phyloP scores from a whole-genome alignment of 2,113 vertebrate species.

The Pangasianodon hypophthalmus region DNA sequence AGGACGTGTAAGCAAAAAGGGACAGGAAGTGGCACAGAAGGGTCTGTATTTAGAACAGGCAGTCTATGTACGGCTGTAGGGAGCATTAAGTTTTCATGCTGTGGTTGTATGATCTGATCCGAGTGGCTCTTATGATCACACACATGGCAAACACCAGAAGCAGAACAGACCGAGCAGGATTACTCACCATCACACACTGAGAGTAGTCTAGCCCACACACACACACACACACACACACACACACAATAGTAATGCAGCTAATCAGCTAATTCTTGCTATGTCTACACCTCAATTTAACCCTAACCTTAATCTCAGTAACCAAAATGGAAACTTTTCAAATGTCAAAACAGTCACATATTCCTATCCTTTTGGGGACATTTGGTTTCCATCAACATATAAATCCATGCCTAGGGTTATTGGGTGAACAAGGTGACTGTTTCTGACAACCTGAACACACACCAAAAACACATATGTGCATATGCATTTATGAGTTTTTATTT shows the following conservation, averaged over 20 bases:
- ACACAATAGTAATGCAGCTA: slow-evolving; percentile 10
- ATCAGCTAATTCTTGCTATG: not conserved
- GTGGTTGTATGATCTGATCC: slow-evolving; percentile 50
- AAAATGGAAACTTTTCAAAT: not conserved
- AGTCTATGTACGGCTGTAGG: slow-evolving; percentile 28
- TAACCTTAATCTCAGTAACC: not conserved
- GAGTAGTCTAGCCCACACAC: not conserved
- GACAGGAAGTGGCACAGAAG: slow-evolving; percentile 21
- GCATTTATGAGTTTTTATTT: not conserved
- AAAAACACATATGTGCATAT: not conserved
- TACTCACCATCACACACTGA: slow-evolving; percentile 42
- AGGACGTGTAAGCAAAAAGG: not conserved
- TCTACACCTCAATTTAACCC: not conserved
- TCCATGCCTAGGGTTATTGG: not conserved
- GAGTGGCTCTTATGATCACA: slow-evolving; percentile 41
- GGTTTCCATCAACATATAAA: not conserved
- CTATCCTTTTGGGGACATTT: not conserved
- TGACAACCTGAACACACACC: not conserved
- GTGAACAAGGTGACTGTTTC: not conserved
- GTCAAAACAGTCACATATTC: not conserved
- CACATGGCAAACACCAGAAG: slow-evolving; percentile 1
- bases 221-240: slow-evolving; percentile 25
- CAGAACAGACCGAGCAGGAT: slow-evolving; percentile 41
- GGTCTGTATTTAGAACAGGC: not conserved
- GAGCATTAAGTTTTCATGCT: slow-evolving; percentile 43